Evolutionary conservation across 2,888 invertebrate genomes (phyloP), one percentile per base, ranked within the genome.

Genomic region (Pecten maximus): DNA sequence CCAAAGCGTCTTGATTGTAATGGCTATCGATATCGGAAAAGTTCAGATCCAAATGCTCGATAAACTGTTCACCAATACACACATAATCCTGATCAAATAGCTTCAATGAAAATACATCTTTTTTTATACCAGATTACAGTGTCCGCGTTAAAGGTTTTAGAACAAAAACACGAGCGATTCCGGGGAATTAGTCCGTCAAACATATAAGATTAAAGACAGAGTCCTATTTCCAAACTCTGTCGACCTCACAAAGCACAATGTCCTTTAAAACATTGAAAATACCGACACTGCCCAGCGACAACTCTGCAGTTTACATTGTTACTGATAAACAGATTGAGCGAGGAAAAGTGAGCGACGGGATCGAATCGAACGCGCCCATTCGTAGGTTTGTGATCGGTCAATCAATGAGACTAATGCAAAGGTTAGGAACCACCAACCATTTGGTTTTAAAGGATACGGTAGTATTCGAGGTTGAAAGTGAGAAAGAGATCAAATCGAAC

Each of bases 191-290:
- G 74, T 35, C 12, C 6, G 28, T 23, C 35, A 35, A 74, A 10
- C 28, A 28, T 12, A 6, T 35, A 12, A 74, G 74, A 74, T 74
- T 74, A 74, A 35, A 74, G 74, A 74, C 28, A 15, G 23, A 28
- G 35, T 74, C 35, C 74, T 74, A 28, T 74, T 74, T 15, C 12
- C 6, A 28, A 8, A 28, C 8, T 35, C 74, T 28, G 35, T 15
- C 23, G 74, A 35, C 74, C 74, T 74, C 74, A 74, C 74, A 35
- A 74, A 74, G 74, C 74, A 74, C 74, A 28, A 74, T 28, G 74
- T 28, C 60, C 28, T 74, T 74, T 74, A 28, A 54, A 74, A 74
- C 28, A 74, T 74, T 28, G 35, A 74, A 74, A 74, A 74, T 74
- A 10, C 74, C 74, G 35, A 28, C 12, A 8, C 74, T 35, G 28